Conservation (phyloP, 1,140 invertebrate genomes). For the Drosophila guanche region DNA sequence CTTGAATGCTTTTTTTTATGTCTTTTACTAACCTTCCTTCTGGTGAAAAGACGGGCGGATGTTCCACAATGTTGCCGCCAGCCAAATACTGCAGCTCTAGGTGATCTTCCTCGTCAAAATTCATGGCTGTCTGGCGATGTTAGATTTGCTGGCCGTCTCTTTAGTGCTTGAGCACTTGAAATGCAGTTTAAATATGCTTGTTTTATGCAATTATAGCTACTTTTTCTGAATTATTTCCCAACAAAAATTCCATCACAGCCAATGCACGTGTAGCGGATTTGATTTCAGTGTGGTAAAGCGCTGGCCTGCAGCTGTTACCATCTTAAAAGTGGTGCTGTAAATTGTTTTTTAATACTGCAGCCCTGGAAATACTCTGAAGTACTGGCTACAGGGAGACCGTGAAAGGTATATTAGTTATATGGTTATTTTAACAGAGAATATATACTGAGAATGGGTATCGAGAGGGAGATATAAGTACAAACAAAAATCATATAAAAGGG, state of each 20-base stretch:
- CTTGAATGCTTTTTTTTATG: conserved; percentile 4
- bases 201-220: not conserved
- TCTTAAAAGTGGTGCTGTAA: not conserved
- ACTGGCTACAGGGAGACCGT: too few relatives aligned
- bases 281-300: too few relatives aligned
- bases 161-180: conserved; percentile 27
- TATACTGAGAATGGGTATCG: too few relatives aligned
- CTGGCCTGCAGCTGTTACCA: not conserved
- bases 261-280: conserved; percentile 34
- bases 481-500: too few relatives aligned
- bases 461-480: too few relatives aligned
- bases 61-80: conserved; percentile 87
- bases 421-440: too few relatives aligned
- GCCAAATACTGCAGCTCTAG: conserved; percentile 83
- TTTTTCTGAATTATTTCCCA: conserved; percentile 8
- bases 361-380: conserved; percentile 1
- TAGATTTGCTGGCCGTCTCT: not conserved
- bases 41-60: conserved; percentile 86
- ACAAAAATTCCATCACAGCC: conserved; percentile 28
- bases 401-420: too few relatives aligned
- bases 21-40: conserved; percentile 86
- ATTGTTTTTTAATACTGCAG: too few relatives aligned
- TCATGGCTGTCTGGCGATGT: conserved; percentile 45
- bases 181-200: not conserved
- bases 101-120: conserved; percentile 65